A percentile compares a stretch with the other conserved stretches of the same genome.
Evolutionary conservation across 2,888 invertebrate genomes (phyloP).

Genomic region (Strigamia transsilvanica): DNA sequence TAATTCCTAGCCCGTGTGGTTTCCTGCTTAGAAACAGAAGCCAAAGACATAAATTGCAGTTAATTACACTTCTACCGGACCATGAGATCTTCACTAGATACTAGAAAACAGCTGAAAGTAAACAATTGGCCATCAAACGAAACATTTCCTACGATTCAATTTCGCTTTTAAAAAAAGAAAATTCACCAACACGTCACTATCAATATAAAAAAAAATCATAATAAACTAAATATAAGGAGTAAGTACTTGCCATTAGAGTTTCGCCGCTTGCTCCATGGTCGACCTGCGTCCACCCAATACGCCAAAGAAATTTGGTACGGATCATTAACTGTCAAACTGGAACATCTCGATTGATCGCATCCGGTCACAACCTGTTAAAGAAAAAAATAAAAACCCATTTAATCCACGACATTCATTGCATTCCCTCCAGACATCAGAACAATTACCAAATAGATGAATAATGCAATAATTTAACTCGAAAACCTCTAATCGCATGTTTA

Average conservation of each 20-base stretch:
- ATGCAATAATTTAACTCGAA: neutral
- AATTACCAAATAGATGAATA: neutral
- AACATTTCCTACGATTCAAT: neutral
- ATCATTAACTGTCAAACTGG: constrained; percentile 71
- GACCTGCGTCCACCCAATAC: constrained; percentile 83
- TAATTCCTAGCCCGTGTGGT: neutral
- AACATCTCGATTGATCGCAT: constrained; percentile 22
- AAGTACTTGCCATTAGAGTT: neutral
- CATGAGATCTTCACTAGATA: neutral
- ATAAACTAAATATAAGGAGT: neutral
- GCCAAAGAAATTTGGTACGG: constrained; percentile 85
- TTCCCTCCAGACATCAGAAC: no score
- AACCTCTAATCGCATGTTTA: neutral
- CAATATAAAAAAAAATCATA: neutral
- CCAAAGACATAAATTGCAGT: neutral
- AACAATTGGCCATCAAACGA: neutral
- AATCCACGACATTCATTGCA: no score
- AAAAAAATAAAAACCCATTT: neutral
- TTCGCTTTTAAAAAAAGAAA: neutral
- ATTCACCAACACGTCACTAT: neutral
- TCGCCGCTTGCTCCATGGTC: constrained; percentile 64
- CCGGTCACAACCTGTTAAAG: neutral
- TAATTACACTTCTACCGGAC: neutral
- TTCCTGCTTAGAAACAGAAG: neutral
- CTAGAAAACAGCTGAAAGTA: neutral